Base-by-base conservation (phyloP, 1,140 invertebrate species). In the Samia ricini region DNA sequence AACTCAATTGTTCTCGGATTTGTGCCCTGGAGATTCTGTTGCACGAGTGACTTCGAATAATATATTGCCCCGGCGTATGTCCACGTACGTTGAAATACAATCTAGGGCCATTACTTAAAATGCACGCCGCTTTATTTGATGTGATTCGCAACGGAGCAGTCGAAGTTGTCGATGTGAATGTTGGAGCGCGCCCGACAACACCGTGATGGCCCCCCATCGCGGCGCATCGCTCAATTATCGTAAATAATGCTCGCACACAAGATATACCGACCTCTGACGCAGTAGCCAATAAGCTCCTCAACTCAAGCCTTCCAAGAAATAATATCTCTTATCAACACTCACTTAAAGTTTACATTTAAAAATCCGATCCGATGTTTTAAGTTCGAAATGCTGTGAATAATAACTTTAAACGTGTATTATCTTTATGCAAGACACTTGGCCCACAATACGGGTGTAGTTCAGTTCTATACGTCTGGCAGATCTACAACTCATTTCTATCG, bases 221-320 rank as follows among this genome's bases (percentile, higher is more conserved):
- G 85, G 83, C 79, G 81, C 84, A 88, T 89, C 87, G 87, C 87
- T 88, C 87, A 89, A 89, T 89, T 89, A 89, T 89, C 85, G 87
- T 89, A 89, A 89, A 89, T 89, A 89, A 89, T 89, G 85, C 87
- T 88, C 84, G 82, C 83, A 68, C 85, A 85, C 74, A 87, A 88
- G 87, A 89, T 88, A 89, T 87, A 88, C 84, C 80, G 76, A 74
- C 76, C 79, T 81, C 72, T 71, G 74, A 55, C 67, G 78, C 87
- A 69, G 87, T 87, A 89, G 85, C 81, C 83, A 71, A 81, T 76
- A 81, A 81, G 76, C 82, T 71, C 75, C 80, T 68, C 68, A 68
- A 72, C 71, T 66, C 55, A 49, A 58, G 65, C 58, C 59, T 58
- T 60, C 57, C 71, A 67, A 67, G 62, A 63, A 59, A 88, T 64